These are phyloP conservation scores for Zosterops lateralis DNA, from an alignment of 2,113 vertebrate genomes.

Conservation along the genomic window DNA sequence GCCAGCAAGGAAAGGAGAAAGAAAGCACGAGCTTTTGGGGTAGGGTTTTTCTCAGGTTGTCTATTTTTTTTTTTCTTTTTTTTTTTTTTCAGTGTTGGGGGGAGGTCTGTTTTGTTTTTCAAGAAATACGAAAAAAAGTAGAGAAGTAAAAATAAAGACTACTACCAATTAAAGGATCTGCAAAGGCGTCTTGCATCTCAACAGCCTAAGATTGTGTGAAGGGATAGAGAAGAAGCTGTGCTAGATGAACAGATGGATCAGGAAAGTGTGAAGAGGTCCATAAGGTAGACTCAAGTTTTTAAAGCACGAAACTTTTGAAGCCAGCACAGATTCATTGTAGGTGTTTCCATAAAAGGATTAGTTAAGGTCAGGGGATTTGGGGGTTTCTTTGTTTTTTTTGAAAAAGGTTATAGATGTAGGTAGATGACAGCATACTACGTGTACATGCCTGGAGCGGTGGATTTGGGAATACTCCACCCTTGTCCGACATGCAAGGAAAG, in stretches of 20 bases:
- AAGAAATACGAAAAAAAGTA: not conserved
- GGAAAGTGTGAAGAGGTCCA: constrained; percentile 52
- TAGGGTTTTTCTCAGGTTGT: not conserved
- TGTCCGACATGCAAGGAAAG: not conserved
- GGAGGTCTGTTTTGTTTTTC: not conserved
- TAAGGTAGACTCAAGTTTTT: constrained; percentile 53
- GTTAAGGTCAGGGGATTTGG: not conserved
- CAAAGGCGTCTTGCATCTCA: constrained; percentile 63
- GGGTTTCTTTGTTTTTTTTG: not conserved
- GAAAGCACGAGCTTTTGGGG: not conserved
- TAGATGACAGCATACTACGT: not conserved
- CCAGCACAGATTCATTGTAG: not conserved
- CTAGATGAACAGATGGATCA: constrained; percentile 64
- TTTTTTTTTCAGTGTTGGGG: too few relatives aligned
- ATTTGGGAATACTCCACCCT: not conserved
- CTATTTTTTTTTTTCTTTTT: too few relatives aligned
- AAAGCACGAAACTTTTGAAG: constrained; percentile 51
- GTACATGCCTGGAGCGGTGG: not conserved
- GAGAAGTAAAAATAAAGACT: constrained; percentile 38
- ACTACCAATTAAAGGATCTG: constrained; percentile 51
- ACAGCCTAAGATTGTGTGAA: constrained; percentile 42
- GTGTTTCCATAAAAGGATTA: constrained; percentile 18
- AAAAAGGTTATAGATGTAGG: not conserved
- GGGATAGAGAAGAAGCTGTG: constrained; percentile 46
- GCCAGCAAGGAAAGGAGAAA: not conserved